Base-by-base conservation (phyloP, 92 coral and sea anemone species). In the Porites lobata region DNA sequence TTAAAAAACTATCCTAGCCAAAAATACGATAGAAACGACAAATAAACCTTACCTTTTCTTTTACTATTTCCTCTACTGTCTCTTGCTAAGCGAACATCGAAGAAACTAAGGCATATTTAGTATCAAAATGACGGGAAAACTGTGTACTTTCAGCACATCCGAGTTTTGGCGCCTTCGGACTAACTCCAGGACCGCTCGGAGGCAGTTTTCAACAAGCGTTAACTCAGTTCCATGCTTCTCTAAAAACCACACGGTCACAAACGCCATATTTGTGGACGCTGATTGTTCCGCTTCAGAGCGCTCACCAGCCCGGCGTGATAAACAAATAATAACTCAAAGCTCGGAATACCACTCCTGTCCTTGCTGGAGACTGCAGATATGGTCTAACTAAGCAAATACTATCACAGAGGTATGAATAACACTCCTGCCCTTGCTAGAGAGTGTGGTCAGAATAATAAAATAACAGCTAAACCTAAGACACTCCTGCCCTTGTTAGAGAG, bases 121-220 rank as follows among this genome's bases (percentile, higher is more conserved):
- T 64, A 63, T 51, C 76, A 85, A 85, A 85, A 76, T 51, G 73
- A 8, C 74, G 73, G 50, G 20, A 14, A 85, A 75, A 85, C n/a
- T 79, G 76, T 74, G 38, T 32, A 9, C 65, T 85, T 62, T 76
- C 21, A 54, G 69, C 18, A 75, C 15, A 75, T 75, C 56, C 9
- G 66, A 54, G 80, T 74, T 6, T 54, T 76, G 80, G 80, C 80
- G 80, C 80, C 80, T 4, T 76, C 13, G 80, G 80, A 56, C 80
- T 57, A 76, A 22, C 67, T 21, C 65, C 38, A 76, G 80, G 80
- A 76, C 80, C 52, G 80, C 80, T 76, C 51, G 47, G 22, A 76
- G 80, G 52, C 80, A 76, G 10, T 76, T 76, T 1, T 24, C 67
- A 9, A 76, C 80, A 56, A 67, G 80, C 80, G 15, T 18, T 54